Evolutionary conservation across 2,797 vertebrate species (phyloP), one percentile per base, ranked within the genome.

Genomic region (Xenentodon cancila): DNA sequence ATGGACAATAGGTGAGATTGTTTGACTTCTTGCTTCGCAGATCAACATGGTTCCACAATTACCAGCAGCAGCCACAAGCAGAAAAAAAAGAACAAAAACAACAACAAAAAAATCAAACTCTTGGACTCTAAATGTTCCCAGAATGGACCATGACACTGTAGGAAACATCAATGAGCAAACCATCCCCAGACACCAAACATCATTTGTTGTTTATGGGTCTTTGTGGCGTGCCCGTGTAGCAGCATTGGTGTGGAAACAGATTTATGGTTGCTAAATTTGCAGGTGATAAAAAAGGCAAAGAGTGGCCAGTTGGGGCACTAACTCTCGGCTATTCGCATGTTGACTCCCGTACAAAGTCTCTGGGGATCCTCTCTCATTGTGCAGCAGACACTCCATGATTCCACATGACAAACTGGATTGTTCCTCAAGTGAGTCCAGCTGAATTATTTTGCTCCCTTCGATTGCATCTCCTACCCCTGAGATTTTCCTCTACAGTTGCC

Each of bases 391-490:
- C 59, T 89, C 85, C 68, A 81, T 88, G 86, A 88, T 88, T 87
- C 88, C 89, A 89, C 85, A 87, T 89, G 88, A 91, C 86, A 91
- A 90, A 91, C 89, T 89, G 86, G 87, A 87, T 90, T 85, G 90
- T 89, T 91, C 90, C 90, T 89, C 63, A 64, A 90, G 87, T 89
- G 89, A 89, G 89, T 88, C 87, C 82, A 77, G 84, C 84, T 89
- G 90, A 92, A 92, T 92, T 90, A 92, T 91, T 90, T 90, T 85
- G 88, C 86, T 87, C 87, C 77, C 87, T 91, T 91, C 88, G 67
- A 92, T 91, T 85, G 88, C 81, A 82, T 85, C 88, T 87, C 74
- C 78, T 79, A 77, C 88, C 88, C 88, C 81, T 75, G 87, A 91
- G 91, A 91, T 87, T 88, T 88, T 84, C 74, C 83, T 83, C 85